Conservation (phyloP, 2,888 invertebrate genomes). For the Ormyrus labotus region DNA sequence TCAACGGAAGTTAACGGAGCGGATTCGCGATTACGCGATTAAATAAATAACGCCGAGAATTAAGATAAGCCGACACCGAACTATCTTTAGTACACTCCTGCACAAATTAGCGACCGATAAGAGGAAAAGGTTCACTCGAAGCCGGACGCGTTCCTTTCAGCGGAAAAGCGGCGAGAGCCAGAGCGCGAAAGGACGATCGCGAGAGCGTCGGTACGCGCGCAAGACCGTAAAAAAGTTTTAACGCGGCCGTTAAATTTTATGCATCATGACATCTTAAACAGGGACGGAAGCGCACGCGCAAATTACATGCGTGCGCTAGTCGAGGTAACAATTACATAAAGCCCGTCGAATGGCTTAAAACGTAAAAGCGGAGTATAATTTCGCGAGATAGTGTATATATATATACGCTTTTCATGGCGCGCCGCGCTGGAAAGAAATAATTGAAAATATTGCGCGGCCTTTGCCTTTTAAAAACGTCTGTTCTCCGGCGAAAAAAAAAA, state of each 20-base stretch:
- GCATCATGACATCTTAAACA: slow-evolving; percentile 24
- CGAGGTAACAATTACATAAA: slow-evolving; percentile 40
- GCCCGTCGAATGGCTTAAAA: background rate
- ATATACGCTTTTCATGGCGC: too few relatives aligned
- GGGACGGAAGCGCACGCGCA: slow-evolving; percentile 7
- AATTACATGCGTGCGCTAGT: slow-evolving; percentile 15
- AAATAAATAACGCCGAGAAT: background rate
- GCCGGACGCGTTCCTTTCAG: too few relatives aligned
- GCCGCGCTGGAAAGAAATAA: too few relatives aligned
- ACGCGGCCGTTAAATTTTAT: slow-evolving; percentile 40
- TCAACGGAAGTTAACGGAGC: background rate
- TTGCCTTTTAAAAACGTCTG: too few relatives aligned
- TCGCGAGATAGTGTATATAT: background rate
- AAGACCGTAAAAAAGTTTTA: slow-evolving; percentile 29
- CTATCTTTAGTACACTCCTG: too few relatives aligned
- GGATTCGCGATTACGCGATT: background rate
- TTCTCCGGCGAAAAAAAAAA: too few relatives aligned
- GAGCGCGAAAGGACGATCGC: too few relatives aligned
- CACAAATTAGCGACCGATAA: too few relatives aligned
- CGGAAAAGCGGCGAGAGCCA: too few relatives aligned
- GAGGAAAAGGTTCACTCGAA: too few relatives aligned
- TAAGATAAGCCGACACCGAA: too few relatives aligned
- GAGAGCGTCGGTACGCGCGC: background rate
- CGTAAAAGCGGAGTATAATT: slow-evolving; percentile 26
- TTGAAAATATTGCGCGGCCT: too few relatives aligned